Evolutionary conservation across 2,113 vertebrate genomes (phyloP), one percentile per base, ranked within the genome.

Genomic region (Potamarius usumacintae): DNA sequence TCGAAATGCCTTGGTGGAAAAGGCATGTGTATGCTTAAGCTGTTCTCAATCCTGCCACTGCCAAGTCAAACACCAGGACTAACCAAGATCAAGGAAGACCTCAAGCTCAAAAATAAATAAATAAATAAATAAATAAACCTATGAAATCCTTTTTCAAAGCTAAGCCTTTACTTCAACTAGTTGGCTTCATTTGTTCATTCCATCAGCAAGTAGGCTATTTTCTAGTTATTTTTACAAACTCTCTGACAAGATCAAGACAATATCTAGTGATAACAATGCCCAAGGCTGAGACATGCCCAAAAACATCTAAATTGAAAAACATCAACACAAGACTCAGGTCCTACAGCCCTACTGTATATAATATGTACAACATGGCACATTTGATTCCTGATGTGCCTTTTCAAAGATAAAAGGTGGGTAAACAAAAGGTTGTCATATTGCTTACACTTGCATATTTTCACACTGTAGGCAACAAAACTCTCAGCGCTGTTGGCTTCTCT

Each of bases 361-460:
- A 27, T 2, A 57, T 57, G 3, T n/a, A 30, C 53, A 9, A n/a
- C 12, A 58, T 80, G 27, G 6, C 53, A 34, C n/a, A 55, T 30
- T 18, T 57, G 25, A 79, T 30, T 79, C 14, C 77, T 4, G 6
- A 2, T 18, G 15, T 79, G 53, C 25, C 77, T 57, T 79, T 30
- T 58, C n/a, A 80, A 55, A 57, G 25, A 55, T n/a, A 57, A 79
- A 57, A 27, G n/a, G 7, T 79, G n/a, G 14, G 53, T 53, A 58
- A 57, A 80, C 34, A 57, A 80, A 80, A 80, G n/a, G 15, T 58
- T 80, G 77, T 53, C 53, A 30, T 57, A 80, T 58, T 57, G 77
- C 53, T 9, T 30, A 80, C 52, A 57, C 15, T 34, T 80, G 76
- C 50, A 78, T n/a, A 78, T 53, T 78, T 52, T 27, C 48, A 7